A percentile compares a stretch with the other conserved stretches of the same genome.
Evolutionary conservation across 2,888 invertebrate species (phyloP).

Genomic region (Plagodis pulveraria): DNA sequence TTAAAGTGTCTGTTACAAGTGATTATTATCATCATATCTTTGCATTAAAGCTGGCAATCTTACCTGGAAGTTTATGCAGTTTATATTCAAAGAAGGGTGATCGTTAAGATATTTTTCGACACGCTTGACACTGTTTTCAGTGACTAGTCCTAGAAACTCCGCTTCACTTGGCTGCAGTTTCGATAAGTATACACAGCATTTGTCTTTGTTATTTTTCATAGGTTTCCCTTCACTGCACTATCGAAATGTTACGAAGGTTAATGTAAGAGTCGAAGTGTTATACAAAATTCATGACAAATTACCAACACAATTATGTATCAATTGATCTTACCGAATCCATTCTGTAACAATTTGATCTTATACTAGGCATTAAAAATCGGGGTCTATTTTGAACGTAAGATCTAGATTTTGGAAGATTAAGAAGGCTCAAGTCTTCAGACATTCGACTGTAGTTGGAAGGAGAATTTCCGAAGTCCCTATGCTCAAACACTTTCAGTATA

Average conservation of each 20-base stretch:
- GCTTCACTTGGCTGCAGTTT: slow-evolving; percentile 78
- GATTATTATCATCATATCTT: slow-evolving; percentile 39
- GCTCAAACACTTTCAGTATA: slow-evolving; percentile 36
- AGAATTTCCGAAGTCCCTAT: slow-evolving; percentile 33
- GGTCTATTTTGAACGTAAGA: slow-evolving; percentile 25
- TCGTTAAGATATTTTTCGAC: slow-evolving; percentile 72
- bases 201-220: slow-evolving; percentile 22
- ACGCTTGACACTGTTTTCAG: slow-evolving; percentile 67
- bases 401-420: slow-evolving; percentile 29
- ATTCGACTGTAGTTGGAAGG: slow-evolving; percentile 36
- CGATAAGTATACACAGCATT: slow-evolving; percentile 73
- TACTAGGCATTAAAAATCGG: slow-evolving; percentile 24
- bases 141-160: slow-evolving; percentile 81
- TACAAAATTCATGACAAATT: background rate
- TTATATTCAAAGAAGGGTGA: slow-evolving; percentile 80
- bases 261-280: background rate
- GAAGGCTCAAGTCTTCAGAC: slow-evolving; percentile 30
- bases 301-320: background rate
- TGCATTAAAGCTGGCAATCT: slow-evolving; percentile 36
- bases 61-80: slow-evolving; percentile 85
- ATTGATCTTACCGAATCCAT: slow-evolving; percentile 40
- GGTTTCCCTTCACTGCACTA: slow-evolving; percentile 35
- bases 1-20: slow-evolving; percentile 37
- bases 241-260: background rate
- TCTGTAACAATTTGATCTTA: slow-evolving; percentile 37